Percentiles rank a stretch among this genome's conserved stretches.
phyloP scores from a whole-genome alignment of 2,888 invertebrate genomes.

The Vannuccia rotundouncinata region DNA sequence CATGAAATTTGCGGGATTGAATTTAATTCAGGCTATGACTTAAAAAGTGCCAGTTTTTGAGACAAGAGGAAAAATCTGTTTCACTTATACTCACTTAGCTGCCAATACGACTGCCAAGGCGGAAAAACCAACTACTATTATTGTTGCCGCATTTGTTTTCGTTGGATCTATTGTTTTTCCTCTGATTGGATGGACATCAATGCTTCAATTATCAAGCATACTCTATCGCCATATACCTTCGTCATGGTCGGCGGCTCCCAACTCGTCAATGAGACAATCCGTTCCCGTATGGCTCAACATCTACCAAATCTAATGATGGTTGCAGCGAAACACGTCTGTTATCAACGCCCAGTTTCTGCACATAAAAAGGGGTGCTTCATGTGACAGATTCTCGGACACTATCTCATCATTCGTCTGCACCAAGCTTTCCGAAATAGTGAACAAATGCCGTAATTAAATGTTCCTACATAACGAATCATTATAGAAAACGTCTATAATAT shows the following conservation, averaged over 20 bases:
- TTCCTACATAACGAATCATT: neutral
- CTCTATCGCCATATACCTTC: no score
- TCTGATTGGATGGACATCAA: no score
- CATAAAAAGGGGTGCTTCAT: conserved; percentile 4
- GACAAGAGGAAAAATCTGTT: no score
- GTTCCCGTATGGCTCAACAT: conserved; percentile 15
- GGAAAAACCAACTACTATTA: no score
- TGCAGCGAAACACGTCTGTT: conserved; percentile 16
- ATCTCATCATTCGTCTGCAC: conserved; percentile 23
- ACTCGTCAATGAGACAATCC: conserved; percentile 19
- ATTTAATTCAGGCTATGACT: no score
- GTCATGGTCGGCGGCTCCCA: conserved; percentile 11
- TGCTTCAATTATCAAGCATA: no score
- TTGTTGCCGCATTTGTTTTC: no score
- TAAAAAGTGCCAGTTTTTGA: no score
- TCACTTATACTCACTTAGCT: no score
- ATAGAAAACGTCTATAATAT: neutral
- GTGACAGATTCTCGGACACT: conserved; percentile 21
- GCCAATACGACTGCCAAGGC: no score
- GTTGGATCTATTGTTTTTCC: no score
- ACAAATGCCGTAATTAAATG: conserved; percentile 3
- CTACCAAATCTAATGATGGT: conserved; percentile 8
- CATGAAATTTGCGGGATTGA: no score
- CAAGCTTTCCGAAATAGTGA: conserved; percentile 13
- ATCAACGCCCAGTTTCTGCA: conserved; percentile 17